A percentile compares a stretch with the other conserved stretches of the same genome.
Evolutionary conservation across 30 jellyfish, hydroid and myxozoan species (phyloP).

Genomic region (Morbakka virulenta): DNA sequence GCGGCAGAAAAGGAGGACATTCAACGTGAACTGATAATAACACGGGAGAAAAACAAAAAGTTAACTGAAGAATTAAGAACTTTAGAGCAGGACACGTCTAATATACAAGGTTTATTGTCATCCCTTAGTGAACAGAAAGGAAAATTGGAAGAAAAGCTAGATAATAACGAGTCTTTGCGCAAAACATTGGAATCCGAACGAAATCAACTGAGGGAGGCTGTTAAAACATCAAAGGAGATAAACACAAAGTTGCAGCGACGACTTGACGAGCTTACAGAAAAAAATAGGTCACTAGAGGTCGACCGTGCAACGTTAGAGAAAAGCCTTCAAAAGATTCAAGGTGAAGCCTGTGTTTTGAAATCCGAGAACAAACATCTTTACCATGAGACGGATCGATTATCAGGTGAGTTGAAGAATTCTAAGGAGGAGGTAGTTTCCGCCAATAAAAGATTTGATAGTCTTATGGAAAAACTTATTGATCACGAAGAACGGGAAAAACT

Average conservation of each 20-base stretch:
- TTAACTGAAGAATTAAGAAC: slow-evolving; percentile 73
- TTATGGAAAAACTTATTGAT: slow-evolving; percentile 47
- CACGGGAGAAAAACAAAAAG: slow-evolving; percentile 84
- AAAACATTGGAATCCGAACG: slow-evolving; percentile 72
- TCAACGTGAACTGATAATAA: slow-evolving; percentile 84
- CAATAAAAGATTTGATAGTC: slow-evolving; percentile 43
- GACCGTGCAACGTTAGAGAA: slow-evolving; percentile 68
- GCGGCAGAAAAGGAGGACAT: slow-evolving; percentile 98
- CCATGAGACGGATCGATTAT: slow-evolving; percentile 67
- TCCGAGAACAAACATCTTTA: slow-evolving; percentile 83
- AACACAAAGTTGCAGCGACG: slow-evolving; percentile 63
- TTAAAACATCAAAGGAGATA: slow-evolving; percentile 59
- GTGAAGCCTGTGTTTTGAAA: slow-evolving; percentile 74
- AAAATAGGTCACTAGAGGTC: slow-evolving; percentile 71
- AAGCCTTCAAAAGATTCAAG: slow-evolving; percentile 69
- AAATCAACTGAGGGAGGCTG: slow-evolving; percentile 67
- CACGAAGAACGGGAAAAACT: slow-evolving; percentile 51
- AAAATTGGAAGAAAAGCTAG: slow-evolving; percentile 37
- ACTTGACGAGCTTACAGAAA: slow-evolving; percentile 74
- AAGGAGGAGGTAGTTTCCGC: slow-evolving; percentile 42
- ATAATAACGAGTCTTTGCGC: slow-evolving; percentile 49
- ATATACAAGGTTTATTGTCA: slow-evolving; percentile 70
- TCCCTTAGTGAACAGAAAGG: slow-evolving; percentile 73
- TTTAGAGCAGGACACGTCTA: slow-evolving; percentile 88
- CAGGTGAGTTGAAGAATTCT: slow-evolving; percentile 66